These are phyloP conservation scores for Hirtodrosophila cameraria DNA, from an alignment of 2,888 invertebrate genomes.

Conservation along the genomic window DNA sequence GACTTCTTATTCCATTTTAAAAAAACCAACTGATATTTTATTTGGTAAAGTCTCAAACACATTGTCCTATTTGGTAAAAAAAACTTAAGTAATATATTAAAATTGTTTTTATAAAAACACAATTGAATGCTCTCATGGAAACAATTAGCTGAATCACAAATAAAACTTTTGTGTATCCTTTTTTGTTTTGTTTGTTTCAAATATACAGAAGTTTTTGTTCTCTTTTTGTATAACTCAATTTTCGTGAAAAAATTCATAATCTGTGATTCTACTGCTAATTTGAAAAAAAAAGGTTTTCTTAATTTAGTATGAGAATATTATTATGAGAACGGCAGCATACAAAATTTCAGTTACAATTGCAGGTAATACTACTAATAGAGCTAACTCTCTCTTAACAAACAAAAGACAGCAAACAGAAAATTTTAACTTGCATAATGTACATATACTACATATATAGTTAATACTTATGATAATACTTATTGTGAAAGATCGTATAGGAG, in stretches of 20 bases:
- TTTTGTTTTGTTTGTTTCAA: no score
- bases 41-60: no score
- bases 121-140: no score
- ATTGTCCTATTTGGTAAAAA: no score
- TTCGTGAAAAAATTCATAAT: conserved; percentile 25
- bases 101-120: no score
- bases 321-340: conserved; percentile 1
- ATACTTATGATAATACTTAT: neutral
- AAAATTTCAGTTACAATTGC: neutral
- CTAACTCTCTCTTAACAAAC: conserved; percentile 28
- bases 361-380: neutral
- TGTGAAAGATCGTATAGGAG: conserved; percentile 16
- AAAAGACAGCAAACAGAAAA: neutral
- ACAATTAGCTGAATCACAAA: no score
- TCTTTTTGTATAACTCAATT: no score
- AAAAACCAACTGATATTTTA: no score
- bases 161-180: no score
- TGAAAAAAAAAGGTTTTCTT: conserved; percentile 14
- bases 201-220: no score
- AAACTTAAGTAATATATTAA: no score
- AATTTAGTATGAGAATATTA: neutral
- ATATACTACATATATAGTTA: conserved; percentile 15
- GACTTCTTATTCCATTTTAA: no score
- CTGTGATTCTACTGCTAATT: conserved; percentile 69
- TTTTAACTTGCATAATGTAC: conserved; percentile 14